A percentile compares a stretch with the other conserved stretches of the same genome.
phyloP scores from a whole-genome alignment of 2,888 invertebrate genomes.

The Cinara cedri region DNA sequence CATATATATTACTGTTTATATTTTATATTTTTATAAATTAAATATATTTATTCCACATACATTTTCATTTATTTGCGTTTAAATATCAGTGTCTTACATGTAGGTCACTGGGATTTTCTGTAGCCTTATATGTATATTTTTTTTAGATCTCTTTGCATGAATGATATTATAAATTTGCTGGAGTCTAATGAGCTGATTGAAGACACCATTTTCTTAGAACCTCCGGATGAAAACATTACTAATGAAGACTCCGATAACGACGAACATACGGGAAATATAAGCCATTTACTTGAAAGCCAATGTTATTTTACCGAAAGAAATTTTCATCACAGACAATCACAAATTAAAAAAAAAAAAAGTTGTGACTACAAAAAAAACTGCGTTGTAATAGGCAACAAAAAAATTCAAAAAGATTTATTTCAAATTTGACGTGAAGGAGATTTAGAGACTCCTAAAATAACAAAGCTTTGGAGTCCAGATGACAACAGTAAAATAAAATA shows the following conservation, averaged over 20 bases:
- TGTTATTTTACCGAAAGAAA: constrained; percentile 31
- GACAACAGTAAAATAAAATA: constrained; percentile 12
- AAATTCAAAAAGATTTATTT: constrained; percentile 1
- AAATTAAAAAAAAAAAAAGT: constrained; percentile 11
- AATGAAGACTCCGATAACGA: constrained; percentile 31
- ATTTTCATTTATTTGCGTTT: no score
- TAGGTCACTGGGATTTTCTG: no score
- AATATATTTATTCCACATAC: no score
- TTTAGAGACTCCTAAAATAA: constrained; percentile 23
- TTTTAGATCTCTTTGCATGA: no score
- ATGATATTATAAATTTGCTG: no score
- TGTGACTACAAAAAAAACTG: background rate
- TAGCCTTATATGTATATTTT: no score
- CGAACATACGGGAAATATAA: constrained; percentile 28
- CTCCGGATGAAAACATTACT: no score
- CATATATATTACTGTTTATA: no score
- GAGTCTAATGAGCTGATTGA: no score
- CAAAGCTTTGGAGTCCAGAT: constrained; percentile 17
- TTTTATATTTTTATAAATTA: no score
- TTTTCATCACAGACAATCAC: constrained; percentile 10
- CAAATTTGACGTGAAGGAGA: constrained; percentile 16
- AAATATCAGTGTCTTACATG: no score
- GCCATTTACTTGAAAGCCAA: constrained; percentile 19
- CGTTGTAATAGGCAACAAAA: constrained; percentile 4
- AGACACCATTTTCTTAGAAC: no score